Base-by-base conservation (phyloP, 2,113 vertebrate species). In the Ptyas mucosa region DNA sequence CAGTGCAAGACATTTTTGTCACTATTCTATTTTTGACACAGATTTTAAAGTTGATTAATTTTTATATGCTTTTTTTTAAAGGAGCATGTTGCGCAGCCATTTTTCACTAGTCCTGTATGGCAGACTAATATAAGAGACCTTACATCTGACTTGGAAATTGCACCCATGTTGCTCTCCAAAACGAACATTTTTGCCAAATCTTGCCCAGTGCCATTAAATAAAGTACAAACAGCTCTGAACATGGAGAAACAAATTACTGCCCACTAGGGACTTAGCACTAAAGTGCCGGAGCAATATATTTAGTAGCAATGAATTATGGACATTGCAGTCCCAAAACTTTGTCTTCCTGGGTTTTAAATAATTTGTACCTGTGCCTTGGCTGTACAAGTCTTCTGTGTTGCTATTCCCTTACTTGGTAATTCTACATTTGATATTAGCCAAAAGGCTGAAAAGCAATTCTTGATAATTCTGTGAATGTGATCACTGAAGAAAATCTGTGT, bases 1-100 rank as follows among this genome's bases (percentile, higher is more conserved):
- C 97, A 97, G 97, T 94, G 97, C 96, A 97, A 98, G 97, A 97
- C 93, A 92, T 81, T 92, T 93, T 88, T 96, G 95, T 98, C 96
- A 97, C 96, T 90, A 3, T 24, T 87, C 39, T 15, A 20, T 89
- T 51, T 57, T 52, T 51, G 24, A 85, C 7, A 58, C n/a, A 21
- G 52, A 18, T 92, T 88, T 69, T 52, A 29, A 46, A 5, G n/a
- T 24, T 91, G 26, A 81, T 89, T 88, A 89, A 26, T 55, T 92
- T 88, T 92, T n/a, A 81, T 88, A 34, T 39, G 12, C 54, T 15
- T 12, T 90, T 15, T 6, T 24, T 64, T 23, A 34, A 8, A 24
- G 86, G 21, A 88, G 7, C 20, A 53, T 24, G 4, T 12, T 18
- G 24, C 23, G 29, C 14, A 88, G 34, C 57, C 24, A 3, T 26